Conservation (phyloP, 1,140 invertebrate species). For the Apis dorsata region DNA sequence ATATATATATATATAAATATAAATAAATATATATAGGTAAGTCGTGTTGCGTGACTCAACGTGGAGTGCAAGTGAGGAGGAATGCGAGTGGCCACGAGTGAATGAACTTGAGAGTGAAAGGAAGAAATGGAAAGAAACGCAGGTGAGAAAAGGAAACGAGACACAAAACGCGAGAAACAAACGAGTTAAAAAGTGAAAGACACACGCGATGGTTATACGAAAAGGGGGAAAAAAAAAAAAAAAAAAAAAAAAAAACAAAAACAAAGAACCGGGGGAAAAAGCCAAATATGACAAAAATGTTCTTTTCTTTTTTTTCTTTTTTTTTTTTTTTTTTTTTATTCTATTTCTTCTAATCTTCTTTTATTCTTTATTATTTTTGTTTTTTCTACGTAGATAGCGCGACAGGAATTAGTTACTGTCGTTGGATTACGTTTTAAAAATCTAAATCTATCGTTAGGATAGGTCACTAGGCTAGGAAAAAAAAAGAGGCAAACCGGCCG, state of each 20-base stretch:
- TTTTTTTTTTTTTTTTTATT: background rate
- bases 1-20: slow-evolving; percentile 46
- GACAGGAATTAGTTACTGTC: slow-evolving; percentile 47
- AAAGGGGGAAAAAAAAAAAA: background rate
- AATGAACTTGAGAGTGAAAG: slow-evolving; percentile 20
- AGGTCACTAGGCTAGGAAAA: slow-evolving; percentile 24
- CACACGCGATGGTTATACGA: background rate
- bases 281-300: slow-evolving; percentile 75
- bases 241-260: background rate
- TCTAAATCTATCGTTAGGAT: slow-evolving; percentile 57
- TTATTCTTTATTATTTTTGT: background rate
- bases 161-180: background rate
- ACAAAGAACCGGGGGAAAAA: slow-evolving; percentile 65
- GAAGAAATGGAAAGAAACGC: background rate
- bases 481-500: background rate
- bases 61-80: slow-evolving; percentile 19
- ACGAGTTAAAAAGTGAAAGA: background rate
- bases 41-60: slow-evolving; percentile 46
- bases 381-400: slow-evolving; percentile 46
- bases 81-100: slow-evolving; percentile 27
- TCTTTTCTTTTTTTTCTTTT: slow-evolving; percentile 34
- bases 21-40: slow-evolving; percentile 55
- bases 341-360: slow-evolving; percentile 8
- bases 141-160: background rate
- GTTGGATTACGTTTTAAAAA: slow-evolving; percentile 52